These are phyloP conservation scores for Callithrix jacchus DNA, from an alignment of 2,113 vertebrate species.

Conservation along the genomic window DNA sequence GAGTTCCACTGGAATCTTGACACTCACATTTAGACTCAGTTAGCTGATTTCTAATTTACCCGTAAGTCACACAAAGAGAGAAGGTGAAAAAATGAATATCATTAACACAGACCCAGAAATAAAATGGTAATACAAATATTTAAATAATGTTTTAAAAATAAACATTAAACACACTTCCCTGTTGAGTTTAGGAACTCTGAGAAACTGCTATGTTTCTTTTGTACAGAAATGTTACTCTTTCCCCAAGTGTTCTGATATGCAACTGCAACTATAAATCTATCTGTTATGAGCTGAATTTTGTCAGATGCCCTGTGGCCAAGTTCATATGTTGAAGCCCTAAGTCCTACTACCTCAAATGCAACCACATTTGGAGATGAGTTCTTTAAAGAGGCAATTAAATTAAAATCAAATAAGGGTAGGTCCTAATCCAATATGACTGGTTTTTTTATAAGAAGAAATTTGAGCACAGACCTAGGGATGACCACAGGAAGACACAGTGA, in stretches of 20 bases:
- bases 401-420: background rate
- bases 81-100: background rate
- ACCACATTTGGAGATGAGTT: background rate
- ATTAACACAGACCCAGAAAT: background rate
- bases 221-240: background rate
- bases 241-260: background rate
- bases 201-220: background rate
- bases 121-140: slow-evolving; percentile 14
- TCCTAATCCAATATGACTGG: background rate
- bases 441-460: background rate
- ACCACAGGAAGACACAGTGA: background rate
- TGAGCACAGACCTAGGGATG: background rate
- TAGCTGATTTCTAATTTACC: background rate
- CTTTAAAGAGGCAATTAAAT: background rate
- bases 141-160: background rate
- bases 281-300: background rate
- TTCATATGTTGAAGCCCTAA: background rate
- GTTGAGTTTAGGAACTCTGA: background rate
- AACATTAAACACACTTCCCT: background rate
- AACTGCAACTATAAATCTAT: background rate
- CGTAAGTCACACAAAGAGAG: background rate
- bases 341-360: background rate
- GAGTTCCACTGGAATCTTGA: background rate
- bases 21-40: background rate
- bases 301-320: background rate